Base-by-base conservation (phyloP, 2,797 vertebrate species). In the Sebastes oblongus region DNA sequence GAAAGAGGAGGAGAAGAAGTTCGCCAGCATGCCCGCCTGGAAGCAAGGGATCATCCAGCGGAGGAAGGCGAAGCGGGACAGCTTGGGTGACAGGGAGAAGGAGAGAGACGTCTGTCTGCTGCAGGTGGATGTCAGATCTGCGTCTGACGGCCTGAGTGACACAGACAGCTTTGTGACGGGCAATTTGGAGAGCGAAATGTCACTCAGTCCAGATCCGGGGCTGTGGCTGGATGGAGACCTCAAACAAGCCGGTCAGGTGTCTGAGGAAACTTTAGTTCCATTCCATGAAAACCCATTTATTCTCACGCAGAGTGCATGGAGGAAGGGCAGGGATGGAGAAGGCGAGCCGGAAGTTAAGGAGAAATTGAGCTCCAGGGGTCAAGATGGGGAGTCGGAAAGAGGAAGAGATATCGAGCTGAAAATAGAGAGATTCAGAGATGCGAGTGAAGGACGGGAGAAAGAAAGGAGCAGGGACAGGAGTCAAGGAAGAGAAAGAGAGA, bases 1-100 rank as follows among this genome's bases (percentile, higher is more conserved):
- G 66, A 95, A 95, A 72, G 96, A 96, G 14, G 96, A 97, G 80
- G 94, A 96, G 83, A 94, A 97, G 34, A 96, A 97, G 52, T 93
- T 97, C 24, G 96, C 97, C 71, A 97, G 93, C 89, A 97, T 98
- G 95, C 97, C 98, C 0, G 96, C 96, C 25, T 98, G 97, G 97
- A 98, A 98, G 75, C 92, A 97, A 75, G 97, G 96, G 29, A 96
- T 98, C 78, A 96, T 98, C 84, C 96, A 97, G 81, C 90, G 97
- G 24, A 95, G 97, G 54, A 96, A 95, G 25, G 97, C 96, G 0
- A 97, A 96, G 86, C 96, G 96, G 78, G 96, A 95, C 24, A 78
- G 52, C 46, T 60, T 81, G 3, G 88, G 90, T 27, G 93, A 93
- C 77, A 88, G 72, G 68, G 91, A 92, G 59, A 92, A 78, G 78